Base-by-base conservation (phyloP, 2,888 invertebrate genomes). In the Ctenicera cuprea region DNA sequence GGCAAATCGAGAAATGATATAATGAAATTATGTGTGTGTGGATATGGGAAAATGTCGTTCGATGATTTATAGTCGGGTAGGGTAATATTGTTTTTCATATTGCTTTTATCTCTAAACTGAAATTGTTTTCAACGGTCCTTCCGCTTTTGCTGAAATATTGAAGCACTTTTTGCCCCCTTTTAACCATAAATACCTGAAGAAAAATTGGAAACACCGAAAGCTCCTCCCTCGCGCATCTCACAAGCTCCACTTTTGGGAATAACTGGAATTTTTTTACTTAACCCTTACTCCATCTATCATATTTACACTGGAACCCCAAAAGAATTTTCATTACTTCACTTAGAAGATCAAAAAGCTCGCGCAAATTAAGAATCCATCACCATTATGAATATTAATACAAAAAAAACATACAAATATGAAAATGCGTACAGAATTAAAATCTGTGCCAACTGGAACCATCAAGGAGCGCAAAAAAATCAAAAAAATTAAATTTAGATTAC, bases 1-100 rank as follows among this genome's bases (percentile, higher is more conserved):
- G 64, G 71, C 73, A 73, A 73, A 73, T 73, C 62, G 67, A 67
- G 63, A 63, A 73, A 73, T 68, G 73, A 73, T 73, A 62, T 67
- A 67, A 67, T 67, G 67, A 73, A 73, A 73, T 73, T 71, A 71
- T 71, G 66, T 71, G 71, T 57, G 48, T 71, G 26, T 26, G 65
- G 52, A 64, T 62, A 73, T 63, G 63, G 62, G 54, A 50, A 73
- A 73, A 68, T 45, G 73, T 73, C 73, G 67, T 67, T 62, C 22
- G 18, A 67, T 73, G 73, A 73, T 73, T 73, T 73, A 73, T 68
- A 63, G 61, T 54, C 62, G 63, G 61, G 45, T 26, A 48, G 66
- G 71, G 67, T 73, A 73, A 67, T 73, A 67, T 67, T 67, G 67
- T 73, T 73, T 73, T 63, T 66, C 69, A 9, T 54, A 64, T 64